phyloP scores from a whole-genome alignment of 2,888 invertebrate genomes.

The Agrenia bidenticulata region DNA sequence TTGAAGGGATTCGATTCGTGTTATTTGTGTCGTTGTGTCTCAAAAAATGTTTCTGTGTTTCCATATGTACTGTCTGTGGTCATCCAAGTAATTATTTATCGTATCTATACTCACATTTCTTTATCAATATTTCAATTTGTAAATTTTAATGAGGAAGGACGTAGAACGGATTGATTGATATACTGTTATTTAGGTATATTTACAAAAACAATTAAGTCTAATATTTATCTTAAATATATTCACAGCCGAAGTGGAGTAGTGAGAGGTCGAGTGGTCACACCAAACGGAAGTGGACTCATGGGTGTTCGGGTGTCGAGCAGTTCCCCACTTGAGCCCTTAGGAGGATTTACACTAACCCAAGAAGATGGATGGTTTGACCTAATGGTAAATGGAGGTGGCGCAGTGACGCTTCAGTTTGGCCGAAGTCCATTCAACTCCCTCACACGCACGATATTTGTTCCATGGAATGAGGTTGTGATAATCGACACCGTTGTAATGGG shows the following conservation, averaged over 20 bases:
- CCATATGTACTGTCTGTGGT: neutral
- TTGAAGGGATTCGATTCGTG: neutral
- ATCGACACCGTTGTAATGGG: constrained; percentile 84
- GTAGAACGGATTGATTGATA: neutral
- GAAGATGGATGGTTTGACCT: constrained; percentile 97
- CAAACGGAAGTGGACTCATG: constrained; percentile 87
- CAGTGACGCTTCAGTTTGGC: constrained; percentile 91
- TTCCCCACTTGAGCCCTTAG: constrained; percentile 69
- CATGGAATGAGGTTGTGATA: constrained; percentile 95
- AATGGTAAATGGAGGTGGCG: constrained; percentile 97
- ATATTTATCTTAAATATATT: constrained; percentile 39
- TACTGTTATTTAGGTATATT: neutral
- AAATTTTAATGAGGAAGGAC: constrained; percentile 3
- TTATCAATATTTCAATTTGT: neutral
- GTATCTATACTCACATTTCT: too few species aligned
- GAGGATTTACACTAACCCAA: constrained; percentile 90
- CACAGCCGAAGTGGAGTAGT: constrained; percentile 94
- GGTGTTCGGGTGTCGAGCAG: constrained; percentile 94
- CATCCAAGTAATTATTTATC: too few species aligned
- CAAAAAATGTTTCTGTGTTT: constrained; percentile 4
- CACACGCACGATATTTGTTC: constrained; percentile 84
- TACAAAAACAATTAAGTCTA: neutral
- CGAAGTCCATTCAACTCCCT: constrained; percentile 85
- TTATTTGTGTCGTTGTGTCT: constrained; percentile 1
- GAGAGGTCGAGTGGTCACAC: constrained; percentile 88